Percentiles rank a stretch among this genome's conserved stretches.
phyloP scores from a whole-genome alignment of 2,888 invertebrate species.

The Pherbina coryleti region DNA sequence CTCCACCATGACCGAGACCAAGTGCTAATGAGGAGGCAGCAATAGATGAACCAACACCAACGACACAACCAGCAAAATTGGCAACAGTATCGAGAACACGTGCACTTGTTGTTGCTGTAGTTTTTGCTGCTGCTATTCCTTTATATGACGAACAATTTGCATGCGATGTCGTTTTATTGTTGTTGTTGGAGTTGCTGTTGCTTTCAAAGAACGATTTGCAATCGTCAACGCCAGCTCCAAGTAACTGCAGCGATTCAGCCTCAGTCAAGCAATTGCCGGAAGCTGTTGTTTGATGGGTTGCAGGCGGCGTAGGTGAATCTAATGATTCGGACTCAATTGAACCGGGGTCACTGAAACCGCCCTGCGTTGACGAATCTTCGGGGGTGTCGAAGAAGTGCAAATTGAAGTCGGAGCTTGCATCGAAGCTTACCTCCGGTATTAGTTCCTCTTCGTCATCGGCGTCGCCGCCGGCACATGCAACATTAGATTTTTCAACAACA shows the following conservation, averaged over 20 bases:
- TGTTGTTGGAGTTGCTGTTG: slow-evolving; percentile 40
- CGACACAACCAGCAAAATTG: background rate
- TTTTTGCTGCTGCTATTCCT: slow-evolving; percentile 38
- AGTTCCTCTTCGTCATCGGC: slow-evolving; percentile 57
- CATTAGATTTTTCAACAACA: slow-evolving; percentile 49
- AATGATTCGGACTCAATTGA: slow-evolving; percentile 73
- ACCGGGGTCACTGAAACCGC: slow-evolving; percentile 77
- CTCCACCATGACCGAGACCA: slow-evolving; percentile 65
- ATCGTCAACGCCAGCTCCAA: background rate
- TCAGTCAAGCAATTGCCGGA: background rate
- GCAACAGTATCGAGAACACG: background rate
- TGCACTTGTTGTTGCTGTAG: background rate
- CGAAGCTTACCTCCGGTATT: slow-evolving; percentile 75
- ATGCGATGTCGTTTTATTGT: slow-evolving; percentile 41
- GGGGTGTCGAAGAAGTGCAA: slow-evolving; percentile 83
- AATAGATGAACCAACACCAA: background rate
- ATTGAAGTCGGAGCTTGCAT: slow-evolving; percentile 83
- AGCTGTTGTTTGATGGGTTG: slow-evolving; percentile 39
- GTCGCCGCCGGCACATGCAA: slow-evolving; percentile 40
- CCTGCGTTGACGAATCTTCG: slow-evolving; percentile 77
- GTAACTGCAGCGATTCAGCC: slow-evolving; percentile 6
- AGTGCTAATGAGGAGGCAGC: slow-evolving; percentile 58
- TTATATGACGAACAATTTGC: slow-evolving; percentile 38
- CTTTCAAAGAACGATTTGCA: background rate
- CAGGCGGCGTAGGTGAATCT: slow-evolving; percentile 67